These are phyloP conservation scores for Leucoraja erinaceus DNA, from an alignment of 2,113 vertebrate genomes.

Conservation along the genomic window DNA sequence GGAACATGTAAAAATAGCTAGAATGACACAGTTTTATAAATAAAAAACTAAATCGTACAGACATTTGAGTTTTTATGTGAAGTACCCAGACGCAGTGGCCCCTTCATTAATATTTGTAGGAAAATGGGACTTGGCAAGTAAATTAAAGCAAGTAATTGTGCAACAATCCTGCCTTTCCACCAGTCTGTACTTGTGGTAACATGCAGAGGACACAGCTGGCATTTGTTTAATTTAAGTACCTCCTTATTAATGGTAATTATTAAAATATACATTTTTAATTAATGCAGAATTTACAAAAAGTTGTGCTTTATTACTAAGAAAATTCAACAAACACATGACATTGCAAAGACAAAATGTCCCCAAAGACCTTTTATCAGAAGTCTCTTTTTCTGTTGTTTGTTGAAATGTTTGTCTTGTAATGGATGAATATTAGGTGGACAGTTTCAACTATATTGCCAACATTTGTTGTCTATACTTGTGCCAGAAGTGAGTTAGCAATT, in stretches of 20 bases:
- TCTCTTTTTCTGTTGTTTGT: neutral
- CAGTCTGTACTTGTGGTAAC: neutral
- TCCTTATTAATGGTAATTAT: neutral
- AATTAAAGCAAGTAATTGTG: neutral
- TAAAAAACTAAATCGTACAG: neutral
- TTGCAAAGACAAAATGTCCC: neutral
- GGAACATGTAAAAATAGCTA: too few species aligned
- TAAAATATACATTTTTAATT: neutral
- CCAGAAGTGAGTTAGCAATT: too few species aligned
- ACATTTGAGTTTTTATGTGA: neutral
- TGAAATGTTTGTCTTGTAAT: neutral
- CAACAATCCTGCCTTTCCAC: neutral
- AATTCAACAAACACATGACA: neutral
- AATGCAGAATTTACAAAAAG: neutral
- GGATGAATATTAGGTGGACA: neutral
- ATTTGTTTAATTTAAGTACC: neutral
- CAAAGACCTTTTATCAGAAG: neutral
- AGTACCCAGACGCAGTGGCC: neutral
- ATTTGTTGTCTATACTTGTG: too few species aligned
- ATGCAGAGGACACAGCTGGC: conserved; percentile 6
- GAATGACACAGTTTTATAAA: too few species aligned
- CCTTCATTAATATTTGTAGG: neutral
- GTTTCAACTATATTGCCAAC: neutral
- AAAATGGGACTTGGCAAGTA: conserved; percentile 4
- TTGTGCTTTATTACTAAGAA: neutral